Percentiles rank a stretch among this genome's conserved stretches.
Evolutionary conservation across 2,888 invertebrate genomes (phyloP).

Genomic region (Herminia tarsipennalis): DNA sequence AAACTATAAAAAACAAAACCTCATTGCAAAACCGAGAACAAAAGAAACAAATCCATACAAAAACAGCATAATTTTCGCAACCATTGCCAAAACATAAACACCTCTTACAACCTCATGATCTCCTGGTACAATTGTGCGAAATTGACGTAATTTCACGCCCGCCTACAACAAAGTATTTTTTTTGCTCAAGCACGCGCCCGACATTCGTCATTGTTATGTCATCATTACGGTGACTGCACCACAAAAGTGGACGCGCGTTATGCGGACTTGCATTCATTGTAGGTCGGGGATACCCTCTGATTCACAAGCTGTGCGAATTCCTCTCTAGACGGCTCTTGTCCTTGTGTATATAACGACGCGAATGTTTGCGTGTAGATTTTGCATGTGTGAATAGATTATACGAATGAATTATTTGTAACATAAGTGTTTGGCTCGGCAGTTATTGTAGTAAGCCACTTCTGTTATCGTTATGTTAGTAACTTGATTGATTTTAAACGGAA

Average conservation of each 20-base stretch:
- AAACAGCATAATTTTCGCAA: constrained; percentile 7
- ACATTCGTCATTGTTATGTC: constrained; percentile 72
- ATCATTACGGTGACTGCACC: constrained; percentile 74
- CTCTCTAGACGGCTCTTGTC: constrained; percentile 56
- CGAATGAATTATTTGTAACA: constrained; percentile 5
- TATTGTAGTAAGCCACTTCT: not conserved
- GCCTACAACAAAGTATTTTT: constrained; percentile 63
- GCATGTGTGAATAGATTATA: constrained; percentile 22
- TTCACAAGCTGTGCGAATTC: constrained; percentile 66
- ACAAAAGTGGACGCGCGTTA: constrained; percentile 67
- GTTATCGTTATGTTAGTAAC: not conserved
- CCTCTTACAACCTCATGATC: constrained; percentile 54
- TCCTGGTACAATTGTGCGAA: constrained; percentile 84
- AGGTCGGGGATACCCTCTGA: constrained; percentile 78
- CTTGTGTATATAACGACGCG: constrained; percentile 33
- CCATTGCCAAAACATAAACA: constrained; percentile 56
- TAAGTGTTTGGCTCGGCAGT: not conserved
- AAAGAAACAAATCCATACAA: not conserved
- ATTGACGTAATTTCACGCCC: constrained; percentile 77
- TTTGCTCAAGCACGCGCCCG: constrained; percentile 72
- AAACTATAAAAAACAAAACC: not conserved
- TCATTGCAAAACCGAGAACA: not conserved
- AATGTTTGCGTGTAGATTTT: constrained; percentile 24
- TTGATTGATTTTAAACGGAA: constrained; percentile 19
- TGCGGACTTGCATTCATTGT: constrained; percentile 66